Conservation (phyloP, 2,113 vertebrate genomes). For the Oreochromis tanganicae region DNA sequence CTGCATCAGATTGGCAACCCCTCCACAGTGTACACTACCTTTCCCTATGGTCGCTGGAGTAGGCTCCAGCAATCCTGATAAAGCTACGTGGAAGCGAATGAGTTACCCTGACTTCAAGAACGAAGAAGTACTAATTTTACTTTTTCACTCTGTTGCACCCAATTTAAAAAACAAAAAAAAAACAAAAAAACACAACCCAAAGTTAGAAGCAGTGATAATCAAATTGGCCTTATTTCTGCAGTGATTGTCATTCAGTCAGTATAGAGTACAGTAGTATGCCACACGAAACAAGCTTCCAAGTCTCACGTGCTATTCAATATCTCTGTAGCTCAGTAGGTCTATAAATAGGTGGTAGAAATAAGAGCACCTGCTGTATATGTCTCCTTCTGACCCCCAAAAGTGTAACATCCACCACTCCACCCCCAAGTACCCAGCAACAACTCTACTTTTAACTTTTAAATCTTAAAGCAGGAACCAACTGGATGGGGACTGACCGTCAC, state of each 20-base stretch:
- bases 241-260: background rate
- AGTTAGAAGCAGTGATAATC: background rate
- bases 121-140: background rate
- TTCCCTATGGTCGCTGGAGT: background rate
- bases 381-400: background rate
- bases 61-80: background rate
- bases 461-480: background rate
- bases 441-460: constrained; percentile 43
- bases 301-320: constrained; percentile 15
- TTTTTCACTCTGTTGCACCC: background rate
- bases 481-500: background rate
- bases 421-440: constrained; percentile 42
- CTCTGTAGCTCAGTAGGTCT: background rate
- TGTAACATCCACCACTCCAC: background rate
- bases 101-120: background rate
- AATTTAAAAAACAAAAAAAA: background rate
- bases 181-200: background rate
- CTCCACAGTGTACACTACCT: background rate
- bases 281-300: background rate
- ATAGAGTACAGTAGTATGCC: background rate
- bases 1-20: background rate
- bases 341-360: constrained; percentile 42
- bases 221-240: background rate
- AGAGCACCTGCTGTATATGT: constrained; percentile 45
- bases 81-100: background rate